Evolutionary conservation across 2,888 invertebrate species (phyloP).

Genomic region (Lasius platythorax): DNA sequence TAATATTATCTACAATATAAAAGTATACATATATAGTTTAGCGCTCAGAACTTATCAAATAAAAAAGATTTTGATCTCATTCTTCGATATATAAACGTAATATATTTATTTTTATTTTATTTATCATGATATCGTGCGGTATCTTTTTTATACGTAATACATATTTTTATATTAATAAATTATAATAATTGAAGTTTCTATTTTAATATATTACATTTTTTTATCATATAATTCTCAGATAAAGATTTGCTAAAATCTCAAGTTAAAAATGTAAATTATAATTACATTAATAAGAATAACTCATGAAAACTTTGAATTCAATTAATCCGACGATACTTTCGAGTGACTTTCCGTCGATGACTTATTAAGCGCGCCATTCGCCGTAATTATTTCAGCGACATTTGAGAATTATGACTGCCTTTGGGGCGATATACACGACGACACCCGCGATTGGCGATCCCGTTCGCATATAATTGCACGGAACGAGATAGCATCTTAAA

Average conservation of each 20-base stretch:
- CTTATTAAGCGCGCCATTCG: slow-evolving; percentile 55
- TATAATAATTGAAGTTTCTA: too few relatives aligned
- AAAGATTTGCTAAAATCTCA: not conserved
- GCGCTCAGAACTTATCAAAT: not conserved
- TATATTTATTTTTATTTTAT: not conserved
- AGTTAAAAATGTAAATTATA: not conserved
- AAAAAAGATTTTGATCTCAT: not conserved
- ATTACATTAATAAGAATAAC: slow-evolving; percentile 2
- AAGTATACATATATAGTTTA: not conserved
- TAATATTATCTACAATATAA: not conserved
- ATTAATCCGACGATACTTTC: slow-evolving; percentile 1
- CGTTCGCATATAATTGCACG: slow-evolving; percentile 52
- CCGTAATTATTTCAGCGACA: slow-evolving; percentile 60
- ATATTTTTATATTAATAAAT: not conserved
- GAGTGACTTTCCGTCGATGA: slow-evolving; percentile 42
- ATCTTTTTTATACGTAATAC: not conserved
- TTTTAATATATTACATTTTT: not conserved
- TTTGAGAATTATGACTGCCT: slow-evolving; percentile 49
- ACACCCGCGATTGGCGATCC: slow-evolving; percentile 44
- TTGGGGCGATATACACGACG: slow-evolving; percentile 42
- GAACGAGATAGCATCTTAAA: slow-evolving; percentile 38
- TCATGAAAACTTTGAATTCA: not conserved
- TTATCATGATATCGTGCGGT: not conserved
- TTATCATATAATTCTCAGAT: not conserved
- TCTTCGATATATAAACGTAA: not conserved